Conservation (phyloP, 1,140 invertebrate genomes). For the Dendroctonus ponderosae region DNA sequence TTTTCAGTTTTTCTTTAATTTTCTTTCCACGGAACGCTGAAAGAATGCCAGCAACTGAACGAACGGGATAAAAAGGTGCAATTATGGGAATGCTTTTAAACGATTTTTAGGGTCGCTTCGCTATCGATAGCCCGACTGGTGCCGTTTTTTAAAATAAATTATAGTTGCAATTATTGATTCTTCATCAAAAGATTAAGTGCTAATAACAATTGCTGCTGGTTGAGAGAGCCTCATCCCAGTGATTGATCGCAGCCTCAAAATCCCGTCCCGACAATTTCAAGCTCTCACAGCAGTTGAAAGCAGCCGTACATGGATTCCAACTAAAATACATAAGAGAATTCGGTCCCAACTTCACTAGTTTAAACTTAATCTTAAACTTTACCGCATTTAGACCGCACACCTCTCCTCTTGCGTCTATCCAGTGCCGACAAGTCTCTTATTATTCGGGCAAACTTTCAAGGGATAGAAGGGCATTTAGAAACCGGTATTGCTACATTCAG, state of each 20-base stretch:
- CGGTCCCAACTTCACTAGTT: slow-evolving; percentile 25
- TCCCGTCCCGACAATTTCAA: too few relatives aligned
- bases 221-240: too few relatives aligned
- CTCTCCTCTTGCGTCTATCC: slow-evolving; percentile 15
- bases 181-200: too few relatives aligned
- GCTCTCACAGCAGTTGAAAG: too few relatives aligned
- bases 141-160: too few relatives aligned
- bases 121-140: too few relatives aligned
- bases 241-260: too few relatives aligned
- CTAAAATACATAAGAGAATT: slow-evolving; percentile 16
- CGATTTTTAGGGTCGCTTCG: not conserved
- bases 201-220: too few relatives aligned
- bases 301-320: not conserved
- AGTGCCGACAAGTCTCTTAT: slow-evolving; percentile 20
- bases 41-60: slow-evolving; percentile 1
- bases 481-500: slow-evolving; percentile 10
- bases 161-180: too few relatives aligned
- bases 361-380: slow-evolving; percentile 31
- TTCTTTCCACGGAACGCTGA: slow-evolving; percentile 2
- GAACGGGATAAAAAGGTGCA: slow-evolving; percentile 23
- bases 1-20: slow-evolving; percentile 7
- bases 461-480: slow-evolving; percentile 9
- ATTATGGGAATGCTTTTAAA: slow-evolving; percentile 25
- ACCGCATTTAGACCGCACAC: slow-evolving; percentile 26
- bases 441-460: slow-evolving; percentile 8